Conservation (phyloP, 1,140 invertebrate species). For the Hypothenemus hampei region DNA sequence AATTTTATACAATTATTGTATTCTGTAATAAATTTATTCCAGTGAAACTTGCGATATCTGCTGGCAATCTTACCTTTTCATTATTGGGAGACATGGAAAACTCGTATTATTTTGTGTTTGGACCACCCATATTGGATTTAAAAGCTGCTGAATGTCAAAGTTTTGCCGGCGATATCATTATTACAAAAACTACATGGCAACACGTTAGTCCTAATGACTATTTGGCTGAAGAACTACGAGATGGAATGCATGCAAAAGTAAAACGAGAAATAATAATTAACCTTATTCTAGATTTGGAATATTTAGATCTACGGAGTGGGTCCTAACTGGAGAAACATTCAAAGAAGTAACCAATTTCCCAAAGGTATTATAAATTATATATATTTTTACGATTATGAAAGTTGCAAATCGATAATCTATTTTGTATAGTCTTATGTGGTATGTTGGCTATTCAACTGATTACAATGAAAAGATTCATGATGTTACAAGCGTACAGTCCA, state of each 20-base stretch:
- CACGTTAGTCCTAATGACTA: slow-evolving; percentile 45
- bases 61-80: slow-evolving; percentile 54
- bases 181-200: slow-evolving; percentile 50
- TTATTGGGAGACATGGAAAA: slow-evolving; percentile 51
- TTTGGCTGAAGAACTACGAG: slow-evolving; percentile 37
- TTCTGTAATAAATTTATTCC: slow-evolving; percentile 19
- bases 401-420: no score
- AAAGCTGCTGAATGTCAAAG: slow-evolving; percentile 50
- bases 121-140: slow-evolving; percentile 57
- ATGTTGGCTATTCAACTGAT: no score
- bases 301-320: slow-evolving; percentile 35
- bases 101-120: slow-evolving; percentile 56
- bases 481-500: no score
- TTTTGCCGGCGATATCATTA: slow-evolving; percentile 50
- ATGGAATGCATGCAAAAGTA: slow-evolving; percentile 44
- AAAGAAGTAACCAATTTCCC: slow-evolving; percentile 10
- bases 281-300: not conserved
- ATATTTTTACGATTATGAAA: no score
- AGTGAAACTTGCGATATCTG: slow-evolving; percentile 62
- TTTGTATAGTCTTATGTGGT: no score
- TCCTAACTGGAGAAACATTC: slow-evolving; percentile 40
- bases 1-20: not conserved
- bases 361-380: no score
- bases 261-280: not conserved
- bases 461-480: no score